These are phyloP conservation scores for Oxyteleia sp. DNA, from an alignment of 2,888 invertebrate genomes.

Conservation along the genomic window DNA sequence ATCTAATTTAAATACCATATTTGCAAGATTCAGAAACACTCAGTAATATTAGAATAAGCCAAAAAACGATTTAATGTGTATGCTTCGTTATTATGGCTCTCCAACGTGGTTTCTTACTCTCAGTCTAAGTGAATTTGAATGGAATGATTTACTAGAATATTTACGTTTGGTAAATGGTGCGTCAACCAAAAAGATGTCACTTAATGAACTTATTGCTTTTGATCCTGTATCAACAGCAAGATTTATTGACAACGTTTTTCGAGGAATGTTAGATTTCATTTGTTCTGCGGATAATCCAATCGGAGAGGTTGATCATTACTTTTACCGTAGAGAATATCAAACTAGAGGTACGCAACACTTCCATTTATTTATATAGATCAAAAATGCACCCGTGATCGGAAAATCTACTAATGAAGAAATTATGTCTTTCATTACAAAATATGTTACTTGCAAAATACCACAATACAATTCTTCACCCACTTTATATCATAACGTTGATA, in stretches of 20 bases:
- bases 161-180: slow-evolving; percentile 76
- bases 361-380: slow-evolving; percentile 78
- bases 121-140: slow-evolving; percentile 55
- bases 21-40: background rate
- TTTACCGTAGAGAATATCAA: background rate
- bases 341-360: background rate
- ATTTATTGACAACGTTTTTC: background rate
- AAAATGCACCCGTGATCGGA: slow-evolving; percentile 77
- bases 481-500: background rate
- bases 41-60: background rate
- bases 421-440: background rate
- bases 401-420: slow-evolving; percentile 63
- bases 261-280: slow-evolving; percentile 2
- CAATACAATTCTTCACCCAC: slow-evolving; percentile 75
- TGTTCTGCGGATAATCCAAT: slow-evolving; percentile 1
- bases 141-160: slow-evolving; percentile 78
- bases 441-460: slow-evolving; percentile 16
- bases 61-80: slow-evolving; percentile 55
- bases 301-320: slow-evolving; percentile 1
- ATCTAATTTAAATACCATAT: background rate
- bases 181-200: slow-evolving; percentile 74
- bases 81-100: slow-evolving; percentile 75
- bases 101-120: slow-evolving; percentile 78
- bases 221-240: background rate
- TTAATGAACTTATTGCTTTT: slow-evolving; percentile 24